phyloP scores from a whole-genome alignment of 2,113 vertebrate species.

The Myiagra hebetior region DNA sequence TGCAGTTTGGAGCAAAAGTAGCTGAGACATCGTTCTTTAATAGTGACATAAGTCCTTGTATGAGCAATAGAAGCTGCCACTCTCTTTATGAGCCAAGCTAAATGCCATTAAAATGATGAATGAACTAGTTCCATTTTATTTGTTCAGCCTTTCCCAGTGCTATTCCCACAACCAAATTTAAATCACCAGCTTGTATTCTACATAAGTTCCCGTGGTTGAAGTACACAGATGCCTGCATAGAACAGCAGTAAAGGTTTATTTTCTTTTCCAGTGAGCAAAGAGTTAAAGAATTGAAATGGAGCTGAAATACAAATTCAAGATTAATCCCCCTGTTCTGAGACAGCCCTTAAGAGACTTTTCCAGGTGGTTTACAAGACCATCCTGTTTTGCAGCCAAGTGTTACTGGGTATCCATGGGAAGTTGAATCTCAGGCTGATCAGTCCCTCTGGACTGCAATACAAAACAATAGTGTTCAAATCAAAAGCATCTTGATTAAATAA shows the following conservation, averaged over 20 bases:
- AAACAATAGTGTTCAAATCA: slow-evolving; percentile 47
- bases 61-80: slow-evolving; percentile 41
- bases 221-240: background rate
- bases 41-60: slow-evolving; percentile 10
- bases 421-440: background rate
- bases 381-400: background rate
- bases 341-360: background rate
- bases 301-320: background rate
- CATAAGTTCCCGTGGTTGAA: background rate
- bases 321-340: background rate
- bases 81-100: slow-evolving; percentile 46
- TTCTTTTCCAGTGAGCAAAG: background rate
- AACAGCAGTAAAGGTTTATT: background rate
- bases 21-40: background rate
- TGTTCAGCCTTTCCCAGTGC: slow-evolving; percentile 9
- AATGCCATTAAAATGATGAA: slow-evolving; percentile 58
- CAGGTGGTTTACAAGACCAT: background rate
- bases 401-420: background rate
- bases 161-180: slow-evolving; percentile 35
- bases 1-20: background rate
- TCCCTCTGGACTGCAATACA: background rate
- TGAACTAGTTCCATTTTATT: slow-evolving; percentile 50
- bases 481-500: slow-evolving; percentile 35
- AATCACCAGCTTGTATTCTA: background rate
- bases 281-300: slow-evolving; percentile 19